Evolutionary conservation across 2,797 vertebrate species (phyloP).

Genomic region (Streptopelia turtur): DNA sequence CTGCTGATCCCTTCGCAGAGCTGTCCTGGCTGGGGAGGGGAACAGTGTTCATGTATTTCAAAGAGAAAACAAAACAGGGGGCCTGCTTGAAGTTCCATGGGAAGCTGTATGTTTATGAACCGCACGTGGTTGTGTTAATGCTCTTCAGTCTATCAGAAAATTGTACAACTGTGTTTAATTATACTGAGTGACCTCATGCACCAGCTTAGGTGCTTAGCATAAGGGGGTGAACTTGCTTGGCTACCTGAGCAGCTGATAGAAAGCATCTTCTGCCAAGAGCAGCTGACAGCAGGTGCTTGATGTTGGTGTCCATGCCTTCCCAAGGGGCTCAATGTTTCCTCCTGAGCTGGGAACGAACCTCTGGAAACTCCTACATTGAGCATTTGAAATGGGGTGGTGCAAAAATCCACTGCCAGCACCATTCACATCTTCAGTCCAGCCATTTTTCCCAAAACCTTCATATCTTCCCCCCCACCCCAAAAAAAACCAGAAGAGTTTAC

Average conservation of each 20-base stretch:
- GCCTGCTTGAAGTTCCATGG: background rate
- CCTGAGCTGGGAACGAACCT: background rate
- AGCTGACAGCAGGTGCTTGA: background rate
- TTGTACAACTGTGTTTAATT: background rate
- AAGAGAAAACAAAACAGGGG: background rate
- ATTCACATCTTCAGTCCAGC: background rate
- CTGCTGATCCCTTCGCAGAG: background rate
- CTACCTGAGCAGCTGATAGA: background rate
- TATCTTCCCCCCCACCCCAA: background rate
- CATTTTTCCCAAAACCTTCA: background rate
- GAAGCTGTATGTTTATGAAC: background rate
- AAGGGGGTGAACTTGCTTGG: background rate
- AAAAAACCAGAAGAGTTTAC: background rate
- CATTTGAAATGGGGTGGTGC: background rate
- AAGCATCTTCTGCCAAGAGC: background rate
- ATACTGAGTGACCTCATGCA: background rate
- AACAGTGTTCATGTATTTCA: background rate
- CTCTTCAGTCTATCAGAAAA: background rate
- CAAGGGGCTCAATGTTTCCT: background rate
- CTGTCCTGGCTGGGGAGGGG: background rate
- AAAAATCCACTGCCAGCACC: background rate
- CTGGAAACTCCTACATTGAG: background rate
- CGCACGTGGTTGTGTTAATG: rapidly evolving
- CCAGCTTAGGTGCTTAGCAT: background rate
- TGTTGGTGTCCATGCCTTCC: background rate